Evolutionary conservation across 2,888 invertebrate species (phyloP).

Genomic region (Eudemis profundana): DNA sequence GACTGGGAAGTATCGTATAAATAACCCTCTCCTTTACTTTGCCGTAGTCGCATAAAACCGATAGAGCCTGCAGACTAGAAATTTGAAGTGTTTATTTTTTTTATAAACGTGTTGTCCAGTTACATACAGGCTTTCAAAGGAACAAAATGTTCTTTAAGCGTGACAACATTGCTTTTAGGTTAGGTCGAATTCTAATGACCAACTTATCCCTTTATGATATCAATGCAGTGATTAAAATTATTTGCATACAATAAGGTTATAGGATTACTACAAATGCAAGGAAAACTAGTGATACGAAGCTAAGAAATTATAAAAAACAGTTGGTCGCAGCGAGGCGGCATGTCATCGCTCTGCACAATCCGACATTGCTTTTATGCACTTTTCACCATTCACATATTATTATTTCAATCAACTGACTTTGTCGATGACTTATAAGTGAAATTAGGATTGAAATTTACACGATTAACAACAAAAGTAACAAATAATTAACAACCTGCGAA

Average conservation of each 20-base stretch:
- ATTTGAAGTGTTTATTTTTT: no score
- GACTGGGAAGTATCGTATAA: no score
- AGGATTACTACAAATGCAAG: background rate
- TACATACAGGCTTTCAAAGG: no score
- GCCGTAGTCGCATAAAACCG: no score
- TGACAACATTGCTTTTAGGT: constrained; percentile 46
- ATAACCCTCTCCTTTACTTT: no score
- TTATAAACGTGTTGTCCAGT: no score
- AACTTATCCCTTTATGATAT: background rate
- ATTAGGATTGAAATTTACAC: constrained; percentile 57
- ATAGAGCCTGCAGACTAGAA: no score
- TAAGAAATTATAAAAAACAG: constrained; percentile 49
- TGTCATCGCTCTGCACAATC: constrained; percentile 55
- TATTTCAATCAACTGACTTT: constrained; percentile 60
- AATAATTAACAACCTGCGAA: constrained; percentile 79
- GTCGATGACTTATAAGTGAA: constrained; percentile 50
- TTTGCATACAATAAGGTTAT: background rate
- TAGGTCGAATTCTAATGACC: constrained; percentile 32
- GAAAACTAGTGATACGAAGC: background rate
- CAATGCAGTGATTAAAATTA: background rate
- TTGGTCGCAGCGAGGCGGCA: constrained; percentile 59
- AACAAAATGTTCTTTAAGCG: background rate
- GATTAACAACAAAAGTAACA: constrained; percentile 59
- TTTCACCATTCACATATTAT: constrained; percentile 63
- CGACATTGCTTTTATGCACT: constrained; percentile 50